A percentile compares a stretch with the other conserved stretches of the same genome.
phyloP scores from a whole-genome alignment of 2,113 vertebrate species.

The Papio anubis region DNA sequence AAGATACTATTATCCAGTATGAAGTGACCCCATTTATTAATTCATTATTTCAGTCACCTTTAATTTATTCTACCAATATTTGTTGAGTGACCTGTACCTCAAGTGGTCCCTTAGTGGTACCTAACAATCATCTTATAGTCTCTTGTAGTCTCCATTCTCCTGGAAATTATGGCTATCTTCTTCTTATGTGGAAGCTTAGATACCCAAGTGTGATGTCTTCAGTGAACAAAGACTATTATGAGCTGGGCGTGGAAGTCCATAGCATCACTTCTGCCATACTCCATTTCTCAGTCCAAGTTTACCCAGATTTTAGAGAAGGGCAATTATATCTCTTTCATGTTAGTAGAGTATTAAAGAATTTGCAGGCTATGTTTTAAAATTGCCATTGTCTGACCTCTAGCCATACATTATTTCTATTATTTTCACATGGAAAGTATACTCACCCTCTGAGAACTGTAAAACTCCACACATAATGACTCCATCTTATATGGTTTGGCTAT shows the following conservation, averaged over 20 bases:
- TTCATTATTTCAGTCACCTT: constrained; percentile 15
- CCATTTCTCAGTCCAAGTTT: background rate
- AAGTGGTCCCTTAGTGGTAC: background rate
- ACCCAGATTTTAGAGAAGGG: background rate
- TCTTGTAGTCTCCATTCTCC: background rate
- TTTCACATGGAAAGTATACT: background rate
- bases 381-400: background rate
- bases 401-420: constrained; percentile 20
- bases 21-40: background rate
- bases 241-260: background rate
- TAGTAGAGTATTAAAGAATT: background rate
- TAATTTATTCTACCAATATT: constrained; percentile 20
- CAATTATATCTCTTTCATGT: background rate
- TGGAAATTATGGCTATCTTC: background rate
- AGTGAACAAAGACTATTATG: background rate
- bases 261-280: background rate
- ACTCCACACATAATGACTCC: background rate
- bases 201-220: background rate
- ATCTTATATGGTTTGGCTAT: no score
- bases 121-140: background rate
- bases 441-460: background rate
- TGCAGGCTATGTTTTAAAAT: background rate
- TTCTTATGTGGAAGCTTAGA: background rate
- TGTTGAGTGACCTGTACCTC: background rate
- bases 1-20: background rate